Evolutionary conservation across 2,888 invertebrate species (phyloP).

Genomic region (Limnephilus rhombicus): DNA sequence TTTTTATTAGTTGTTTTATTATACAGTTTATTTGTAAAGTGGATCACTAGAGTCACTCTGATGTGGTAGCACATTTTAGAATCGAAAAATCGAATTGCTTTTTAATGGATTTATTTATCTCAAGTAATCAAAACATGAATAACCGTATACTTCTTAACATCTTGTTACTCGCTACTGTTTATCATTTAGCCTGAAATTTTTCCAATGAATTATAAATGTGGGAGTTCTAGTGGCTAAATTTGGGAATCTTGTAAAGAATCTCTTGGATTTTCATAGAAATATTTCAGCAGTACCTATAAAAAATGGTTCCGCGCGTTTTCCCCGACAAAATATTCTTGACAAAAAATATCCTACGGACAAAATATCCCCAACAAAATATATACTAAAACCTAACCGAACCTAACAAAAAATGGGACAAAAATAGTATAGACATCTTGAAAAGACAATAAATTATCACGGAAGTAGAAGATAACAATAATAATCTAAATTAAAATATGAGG

Average conservation of each 20-base stretch:
- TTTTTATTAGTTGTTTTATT: too few species aligned
- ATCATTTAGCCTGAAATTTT: not conserved
- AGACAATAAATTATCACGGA: too few species aligned
- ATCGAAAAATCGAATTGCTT: not conserved
- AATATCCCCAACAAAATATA: too few species aligned
- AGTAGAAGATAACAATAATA: too few species aligned
- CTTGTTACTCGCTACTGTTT: not conserved
- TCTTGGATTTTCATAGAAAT: not conserved
- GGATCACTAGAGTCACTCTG: not conserved
- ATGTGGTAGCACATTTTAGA: not conserved
- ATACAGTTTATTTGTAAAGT: not conserved
- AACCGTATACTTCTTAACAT: not conserved
- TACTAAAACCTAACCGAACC: too few species aligned
- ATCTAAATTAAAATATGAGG: too few species aligned
- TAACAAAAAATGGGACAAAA: too few species aligned
- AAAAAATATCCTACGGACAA: too few species aligned
- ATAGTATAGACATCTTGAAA: too few species aligned
- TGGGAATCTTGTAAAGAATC: not conserved
- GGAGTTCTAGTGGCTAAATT: not conserved
- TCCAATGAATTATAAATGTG: not conserved
- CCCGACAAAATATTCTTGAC: too few species aligned
- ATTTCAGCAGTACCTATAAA: too few species aligned
- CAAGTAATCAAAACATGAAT: not conserved
- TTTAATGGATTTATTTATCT: not conserved
- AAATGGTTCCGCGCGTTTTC: too few species aligned